Base-by-base conservation (phyloP, 2,113 vertebrate species). In the Athene noctua region DNA sequence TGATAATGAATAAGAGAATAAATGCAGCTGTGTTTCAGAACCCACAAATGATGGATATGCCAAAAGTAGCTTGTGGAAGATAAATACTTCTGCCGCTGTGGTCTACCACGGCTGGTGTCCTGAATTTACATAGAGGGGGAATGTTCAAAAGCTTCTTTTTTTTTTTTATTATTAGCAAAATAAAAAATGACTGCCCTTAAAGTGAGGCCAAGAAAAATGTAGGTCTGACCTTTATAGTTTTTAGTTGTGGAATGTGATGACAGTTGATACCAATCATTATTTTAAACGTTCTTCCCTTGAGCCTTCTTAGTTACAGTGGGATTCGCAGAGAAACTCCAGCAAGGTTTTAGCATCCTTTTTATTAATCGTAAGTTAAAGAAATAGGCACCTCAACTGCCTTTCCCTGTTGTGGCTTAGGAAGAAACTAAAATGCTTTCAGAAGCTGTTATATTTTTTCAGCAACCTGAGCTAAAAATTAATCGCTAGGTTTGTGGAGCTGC, bases 191-290 rank as follows among this genome's bases (percentile, higher is more conserved):
- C 75, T 95, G 94, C 95, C 96, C 97, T 83, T 95, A 94, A 97
- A 96, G 95, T 86, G 71, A 93, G 96, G 98, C 98, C 97, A 97
- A 97, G 97, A 97, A 97, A 97, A 97, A 96, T 88, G 80, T 94
- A 93, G 66, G 58, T 86, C 82, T 97, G 97, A 97, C 97, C 97
- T 96, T 97, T 97, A 92, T 86, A 96, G 95, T 95, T 96, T 95
- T 97, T 7, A 86, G 94, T 97, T 96, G 82, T 96, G 96, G 97
- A 97, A 97, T 97, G 96, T 97, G 97, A 96, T 97, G 97, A 97
- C 96, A 94, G 94, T 96, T 93, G 96, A 97, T 96, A 97, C 67
- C 52, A 96, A 96, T 98, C 86, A 92, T 97, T 96, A 97, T 97
- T 96, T 94, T 94, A 94, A 97, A 94, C 23, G 58, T 90, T 96